Evolutionary conservation across 2,113 vertebrate species (phyloP), one percentile per base, ranked within the genome.

Genomic region (Choloepus hoffmanni): DNA sequence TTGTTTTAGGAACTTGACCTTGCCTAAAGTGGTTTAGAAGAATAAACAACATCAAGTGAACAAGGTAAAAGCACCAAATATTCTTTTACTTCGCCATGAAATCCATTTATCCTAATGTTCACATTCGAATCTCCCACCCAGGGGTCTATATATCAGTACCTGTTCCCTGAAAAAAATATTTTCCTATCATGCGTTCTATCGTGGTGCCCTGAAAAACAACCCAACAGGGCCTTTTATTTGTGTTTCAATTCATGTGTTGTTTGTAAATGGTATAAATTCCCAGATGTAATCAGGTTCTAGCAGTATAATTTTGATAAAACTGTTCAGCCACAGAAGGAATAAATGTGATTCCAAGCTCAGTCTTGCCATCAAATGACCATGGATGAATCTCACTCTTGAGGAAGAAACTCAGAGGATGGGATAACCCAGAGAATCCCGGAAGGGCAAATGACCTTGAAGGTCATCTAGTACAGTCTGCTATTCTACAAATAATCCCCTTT

Each of bases 231-330:
- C n/a, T 96, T 96, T 94, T 92, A 92, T 96, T 94, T 96, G 58
- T 88, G 40, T 68, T 96, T 96, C 85, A 70, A 11, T 94, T 97
- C 70, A 63, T 83, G 78, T 45, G 6, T 87, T 77, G 23, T 74
- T 87, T 89, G 36, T 92, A 95, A 96, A 82, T 96, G 83, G 40
- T 95, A 81, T 81, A 36, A 85, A 90, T 89, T 95, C 86, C 85
- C 95, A 88, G 48, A 68, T 68, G 53, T 55, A 81, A 89, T 87
- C 82, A 91, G 40, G 33, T 92, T 67, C 58, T 70, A 43, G 83
- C 68, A 58, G n/a, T 70, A 55, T 76, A 94, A 73, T 91, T 96
- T 77, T 95, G 88, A 97, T 90, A 79, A 84, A 89, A 91, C 30
- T 93, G 8, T 92, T 95, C 36, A 79, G 43, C 91, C 76, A 43